A percentile compares a stretch with the other conserved stretches of the same genome.
Evolutionary conservation across 2,797 vertebrate species (phyloP).

Genomic region (Sebastes iracundus): DNA sequence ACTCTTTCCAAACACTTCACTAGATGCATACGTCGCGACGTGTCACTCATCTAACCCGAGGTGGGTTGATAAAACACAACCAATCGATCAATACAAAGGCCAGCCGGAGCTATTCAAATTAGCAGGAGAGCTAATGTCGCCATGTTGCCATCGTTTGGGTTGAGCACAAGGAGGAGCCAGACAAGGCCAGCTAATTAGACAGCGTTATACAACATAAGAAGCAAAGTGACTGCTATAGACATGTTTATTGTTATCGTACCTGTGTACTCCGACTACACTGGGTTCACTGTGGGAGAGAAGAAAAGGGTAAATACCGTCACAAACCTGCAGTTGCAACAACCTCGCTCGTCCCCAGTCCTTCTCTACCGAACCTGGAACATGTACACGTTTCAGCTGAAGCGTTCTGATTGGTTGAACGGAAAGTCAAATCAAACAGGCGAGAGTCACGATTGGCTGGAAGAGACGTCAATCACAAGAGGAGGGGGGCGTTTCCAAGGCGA

Average conservation of each 20-base stretch:
- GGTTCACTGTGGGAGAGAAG: not conserved
- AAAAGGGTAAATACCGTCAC: constrained; percentile 22
- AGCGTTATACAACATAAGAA: not conserved
- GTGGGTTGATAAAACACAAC: not conserved
- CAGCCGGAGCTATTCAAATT: constrained; percentile 19
- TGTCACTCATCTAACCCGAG: accelerated
- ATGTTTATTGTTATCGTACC: not conserved
- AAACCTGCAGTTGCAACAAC: constrained; percentile 60
- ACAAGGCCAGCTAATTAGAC: constrained; percentile 33
- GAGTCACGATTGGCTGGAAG: constrained; percentile 47
- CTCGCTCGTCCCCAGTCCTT: constrained; percentile 58
- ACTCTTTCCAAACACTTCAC: accelerated
- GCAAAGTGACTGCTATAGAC: accelerated
- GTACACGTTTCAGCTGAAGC: accelerated
- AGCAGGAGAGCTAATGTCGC: constrained; percentile 68
- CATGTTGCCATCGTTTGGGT: constrained; percentile 69
- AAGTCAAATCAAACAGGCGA: accelerated
- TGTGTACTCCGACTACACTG: not conserved
- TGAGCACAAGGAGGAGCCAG: constrained; percentile 36
- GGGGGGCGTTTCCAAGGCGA: not conserved
- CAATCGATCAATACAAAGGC: constrained; percentile 15
- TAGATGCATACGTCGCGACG: accelerated
- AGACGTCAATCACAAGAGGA: constrained; percentile 39
- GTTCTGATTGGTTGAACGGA: constrained; percentile 66
- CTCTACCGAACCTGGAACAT: constrained; percentile 56